Evolutionary conservation across 2,797 vertebrate species (phyloP).

Genomic region (Eulemur mongoz): DNA sequence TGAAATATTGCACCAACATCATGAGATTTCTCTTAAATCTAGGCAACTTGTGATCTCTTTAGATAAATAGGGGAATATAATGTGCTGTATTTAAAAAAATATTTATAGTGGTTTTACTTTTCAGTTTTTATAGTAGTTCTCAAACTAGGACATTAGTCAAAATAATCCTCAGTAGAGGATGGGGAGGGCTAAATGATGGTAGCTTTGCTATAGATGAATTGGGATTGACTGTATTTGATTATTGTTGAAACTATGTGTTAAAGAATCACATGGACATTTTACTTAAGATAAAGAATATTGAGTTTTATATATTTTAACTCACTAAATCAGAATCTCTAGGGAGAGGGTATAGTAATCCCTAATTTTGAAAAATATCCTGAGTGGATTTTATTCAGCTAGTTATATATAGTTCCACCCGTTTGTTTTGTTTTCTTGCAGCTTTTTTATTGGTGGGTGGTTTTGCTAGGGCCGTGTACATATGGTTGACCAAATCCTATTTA

Average conservation of each 20-base stretch:
- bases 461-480: neutral
- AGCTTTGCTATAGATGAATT: neutral
- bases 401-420: neutral
- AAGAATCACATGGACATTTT: neutral
- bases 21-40: conserved; percentile 26
- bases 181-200: neutral
- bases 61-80: neutral
- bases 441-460: neutral
- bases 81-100: neutral
- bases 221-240: neutral
- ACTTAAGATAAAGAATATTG: neutral
- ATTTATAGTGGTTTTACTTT: neutral
- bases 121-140: neutral
- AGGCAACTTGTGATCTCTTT: neutral
- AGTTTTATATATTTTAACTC: neutral
- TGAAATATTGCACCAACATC: neutral
- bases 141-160: neutral
- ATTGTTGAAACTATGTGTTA: neutral
- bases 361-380: neutral
- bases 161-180: neutral
- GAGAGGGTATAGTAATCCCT: neutral
- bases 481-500: neutral
- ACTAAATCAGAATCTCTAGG: neutral
- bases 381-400: neutral
- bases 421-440: neutral